These are phyloP conservation scores for Octopus sinensis DNA, from an alignment of 1,140 invertebrate genomes.

Conservation along the genomic window DNA sequence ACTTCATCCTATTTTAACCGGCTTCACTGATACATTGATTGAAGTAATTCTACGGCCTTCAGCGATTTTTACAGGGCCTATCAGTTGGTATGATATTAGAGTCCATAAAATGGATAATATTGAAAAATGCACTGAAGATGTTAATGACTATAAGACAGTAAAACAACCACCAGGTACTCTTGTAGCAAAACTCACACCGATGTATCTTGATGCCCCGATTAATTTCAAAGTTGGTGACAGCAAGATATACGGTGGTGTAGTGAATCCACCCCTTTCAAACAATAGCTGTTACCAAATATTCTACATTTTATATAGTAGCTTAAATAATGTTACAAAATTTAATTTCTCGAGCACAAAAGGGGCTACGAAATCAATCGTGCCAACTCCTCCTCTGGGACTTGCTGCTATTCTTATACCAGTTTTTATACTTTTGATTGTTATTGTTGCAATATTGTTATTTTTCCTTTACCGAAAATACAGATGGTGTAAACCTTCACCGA, in stretches of 20 bases:
- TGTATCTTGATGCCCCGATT: slow-evolving; percentile 25
- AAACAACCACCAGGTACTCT: slow-evolving; percentile 30
- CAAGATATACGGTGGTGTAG: slow-evolving; percentile 28
- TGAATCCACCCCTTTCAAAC: slow-evolving; percentile 34
- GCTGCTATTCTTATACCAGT: slow-evolving; percentile 16
- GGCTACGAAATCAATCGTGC: neutral
- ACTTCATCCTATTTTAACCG: slow-evolving; percentile 22
- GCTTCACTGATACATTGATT: slow-evolving; percentile 14
- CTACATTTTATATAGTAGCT: slow-evolving; percentile 40
- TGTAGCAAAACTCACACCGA: slow-evolving; percentile 30
- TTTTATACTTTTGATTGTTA: slow-evolving; percentile 33
- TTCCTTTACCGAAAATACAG: slow-evolving; percentile 30
- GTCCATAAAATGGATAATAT: neutral
- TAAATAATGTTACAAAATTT: slow-evolving; percentile 37
- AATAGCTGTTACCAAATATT: slow-evolving; percentile 40
- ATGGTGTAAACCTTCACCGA: slow-evolving; percentile 24
- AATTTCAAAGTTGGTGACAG: slow-evolving; percentile 40
- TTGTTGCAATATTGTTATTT: slow-evolving; percentile 33
- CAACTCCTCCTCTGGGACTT: neutral
- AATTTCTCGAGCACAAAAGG: slow-evolving; percentile 31
- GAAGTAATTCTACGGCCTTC: slow-evolving; percentile 23
- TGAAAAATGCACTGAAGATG: neutral
- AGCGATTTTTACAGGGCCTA: slow-evolving; percentile 21
- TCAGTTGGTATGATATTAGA: slow-evolving; percentile 13
- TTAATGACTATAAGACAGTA: slow-evolving; percentile 1